Percentiles rank a stretch among this genome's conserved stretches.
Evolutionary conservation across 2,888 invertebrate genomes (phyloP).

Genomic region (Dromius quadrimaculatus): DNA sequence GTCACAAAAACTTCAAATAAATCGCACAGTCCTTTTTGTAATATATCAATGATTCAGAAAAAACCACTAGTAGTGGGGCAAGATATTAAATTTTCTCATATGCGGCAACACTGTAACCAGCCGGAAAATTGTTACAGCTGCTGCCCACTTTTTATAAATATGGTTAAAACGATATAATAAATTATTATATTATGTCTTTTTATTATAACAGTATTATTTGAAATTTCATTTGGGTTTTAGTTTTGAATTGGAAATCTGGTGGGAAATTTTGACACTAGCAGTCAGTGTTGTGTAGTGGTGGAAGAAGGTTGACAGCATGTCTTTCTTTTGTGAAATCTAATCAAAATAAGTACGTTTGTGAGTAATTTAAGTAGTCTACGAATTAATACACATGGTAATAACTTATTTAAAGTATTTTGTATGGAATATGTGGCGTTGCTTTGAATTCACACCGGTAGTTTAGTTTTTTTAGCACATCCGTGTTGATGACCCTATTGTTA

Average conservation of each 20-base stretch:
- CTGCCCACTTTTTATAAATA: conserved; percentile 32
- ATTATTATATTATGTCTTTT: conserved; percentile 7
- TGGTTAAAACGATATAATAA: conserved; percentile 24
- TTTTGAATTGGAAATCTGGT: conserved; percentile 2
- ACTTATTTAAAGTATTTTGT: conserved; percentile 9
- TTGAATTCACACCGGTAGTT: conserved; percentile 11
- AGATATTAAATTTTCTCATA: not conserved
- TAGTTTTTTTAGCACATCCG: conserved; percentile 30
- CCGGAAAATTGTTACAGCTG: conserved; percentile 23
- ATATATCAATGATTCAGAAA: too few relatives aligned
- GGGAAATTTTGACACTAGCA: not conserved
- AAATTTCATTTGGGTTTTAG: not conserved
- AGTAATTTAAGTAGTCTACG: conserved; percentile 20
- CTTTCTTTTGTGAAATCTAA: conserved; percentile 35
- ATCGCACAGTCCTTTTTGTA: too few relatives aligned
- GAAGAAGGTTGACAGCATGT: conserved; percentile 46
- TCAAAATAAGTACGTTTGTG: conserved; percentile 33
- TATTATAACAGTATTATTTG: not conserved
- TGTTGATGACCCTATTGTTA: conserved; percentile 44
- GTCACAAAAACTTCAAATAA: too few relatives aligned
- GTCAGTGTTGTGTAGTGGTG: conserved; percentile 29
- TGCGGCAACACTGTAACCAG: not conserved
- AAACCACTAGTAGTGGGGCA: too few relatives aligned
- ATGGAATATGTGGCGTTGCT: not conserved
- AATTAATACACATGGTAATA: conserved; percentile 37